phyloP scores from a whole-genome alignment of 2,888 invertebrate genomes.

The Silvanus unidentatus region DNA sequence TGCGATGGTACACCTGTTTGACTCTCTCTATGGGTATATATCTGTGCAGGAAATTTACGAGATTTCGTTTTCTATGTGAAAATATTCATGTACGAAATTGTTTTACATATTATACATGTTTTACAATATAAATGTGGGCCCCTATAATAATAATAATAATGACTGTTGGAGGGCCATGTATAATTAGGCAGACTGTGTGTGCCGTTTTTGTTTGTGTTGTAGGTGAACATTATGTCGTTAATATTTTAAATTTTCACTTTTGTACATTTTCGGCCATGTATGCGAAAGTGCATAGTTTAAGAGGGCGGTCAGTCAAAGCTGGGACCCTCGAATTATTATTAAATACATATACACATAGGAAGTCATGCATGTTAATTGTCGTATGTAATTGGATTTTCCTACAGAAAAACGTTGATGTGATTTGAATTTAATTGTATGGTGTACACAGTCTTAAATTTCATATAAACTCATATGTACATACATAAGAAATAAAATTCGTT shows the following conservation, averaged over 20 bases:
- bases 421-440: slow-evolving; percentile 5
- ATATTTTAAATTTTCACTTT: slow-evolving; percentile 3
- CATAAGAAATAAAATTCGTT: no score
- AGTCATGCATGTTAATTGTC: slow-evolving; percentile 6
- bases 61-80: slow-evolving; percentile 12
- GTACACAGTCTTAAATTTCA: background rate
- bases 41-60: slow-evolving; percentile 20
- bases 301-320: no score
- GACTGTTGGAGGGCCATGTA: background rate
- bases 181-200: no score
- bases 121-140: background rate
- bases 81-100: slow-evolving; percentile 12
- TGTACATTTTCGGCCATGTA: slow-evolving; percentile 2
- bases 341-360: background rate
- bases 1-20: slow-evolving; percentile 30
- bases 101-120: slow-evolving; percentile 8
- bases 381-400: slow-evolving; percentile 3
- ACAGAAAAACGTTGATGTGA: slow-evolving; percentile 3
- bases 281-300: no score
- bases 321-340: no score
- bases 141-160: background rate
- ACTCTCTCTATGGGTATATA: slow-evolving; percentile 9
- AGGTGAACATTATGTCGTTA: slow-evolving; percentile 5
- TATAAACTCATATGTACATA: no score
- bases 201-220: background rate